A percentile compares a stretch with the other conserved stretches of the same genome.
These are phyloP conservation scores for Belgica antarctica DNA, from an alignment of 2,888 invertebrate genomes.

Conservation along the genomic window DNA sequence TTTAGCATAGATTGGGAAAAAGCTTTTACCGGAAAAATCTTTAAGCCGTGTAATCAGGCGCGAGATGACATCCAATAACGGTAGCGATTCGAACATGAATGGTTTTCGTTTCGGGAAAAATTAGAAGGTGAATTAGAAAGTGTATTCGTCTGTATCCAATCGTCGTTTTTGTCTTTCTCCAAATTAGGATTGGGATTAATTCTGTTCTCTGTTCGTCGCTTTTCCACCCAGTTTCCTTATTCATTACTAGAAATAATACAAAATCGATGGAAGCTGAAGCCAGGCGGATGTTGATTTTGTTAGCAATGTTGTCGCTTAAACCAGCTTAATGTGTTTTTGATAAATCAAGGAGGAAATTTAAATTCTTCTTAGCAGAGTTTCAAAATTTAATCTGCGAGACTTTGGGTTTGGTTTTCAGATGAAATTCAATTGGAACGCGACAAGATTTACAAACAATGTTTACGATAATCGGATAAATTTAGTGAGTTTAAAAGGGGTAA, in stretches of 20 bases:
- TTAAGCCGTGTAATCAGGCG: conserved; percentile 10
- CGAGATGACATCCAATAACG: not conserved
- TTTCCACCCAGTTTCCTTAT: not conserved
- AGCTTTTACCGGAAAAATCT: not conserved
- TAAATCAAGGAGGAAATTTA: not conserved
- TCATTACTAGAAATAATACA: conserved; percentile 21
- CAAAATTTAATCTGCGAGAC: no score
- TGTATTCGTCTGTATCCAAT: not conserved
- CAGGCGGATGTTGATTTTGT: conserved; percentile 19
- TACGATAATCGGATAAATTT: no score
- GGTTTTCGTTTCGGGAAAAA: not conserved
- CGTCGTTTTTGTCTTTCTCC: not conserved
- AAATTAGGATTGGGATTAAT: not conserved
- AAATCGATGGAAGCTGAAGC: conserved; percentile 13
- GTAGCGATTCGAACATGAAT: not conserved
- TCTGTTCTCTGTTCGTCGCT: not conserved
- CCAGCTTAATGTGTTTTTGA: not conserved
- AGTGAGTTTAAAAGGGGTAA: no score
- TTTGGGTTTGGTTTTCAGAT: no score
- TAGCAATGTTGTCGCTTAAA: conserved; percentile 5
- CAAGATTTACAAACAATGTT: no score
- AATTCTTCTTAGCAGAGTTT: no score
- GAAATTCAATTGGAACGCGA: no score
- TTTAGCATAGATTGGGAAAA: not conserved
- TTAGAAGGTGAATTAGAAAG: conserved; percentile 7